Base-by-base conservation (phyloP, 37 sponge, comb jelly and placozoan genomes). In the Crambe crambe region DNA sequence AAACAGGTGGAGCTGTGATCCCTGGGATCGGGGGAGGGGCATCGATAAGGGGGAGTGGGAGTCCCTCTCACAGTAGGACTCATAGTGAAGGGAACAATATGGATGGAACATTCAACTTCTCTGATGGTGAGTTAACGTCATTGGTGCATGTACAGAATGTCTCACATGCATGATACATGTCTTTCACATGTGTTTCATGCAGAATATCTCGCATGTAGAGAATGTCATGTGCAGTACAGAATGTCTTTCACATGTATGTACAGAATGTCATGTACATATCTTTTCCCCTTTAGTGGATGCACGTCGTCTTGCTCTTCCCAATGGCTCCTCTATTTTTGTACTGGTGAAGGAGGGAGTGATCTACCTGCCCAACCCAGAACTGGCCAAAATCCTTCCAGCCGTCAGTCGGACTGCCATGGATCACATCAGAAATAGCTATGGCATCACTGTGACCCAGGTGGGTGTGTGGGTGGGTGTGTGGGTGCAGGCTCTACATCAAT, bases 261-360 rank as follows among this genome's bases (percentile, higher is more conserved):
- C n/a, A n/a, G n/a, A n/a, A n/a, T n/a, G n/a, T n/a, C n/a, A n/a
- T n/a, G n/a, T n/a, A n/a, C n/a, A n/a, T n/a, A n/a, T n/a, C n/a
- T n/a, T n/a, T n/a, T n/a, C n/a, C n/a, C n/a, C n/a, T n/a, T n/a
- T 63, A 65, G 82, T 73, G 59, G 82, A 82, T 63, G 61, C 72
- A 42, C 82, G 82, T 0, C 43, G 64, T 8, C 23, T 82, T 15
- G 41, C 74, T 25, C 63, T 82, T 10, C 58, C 80, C 0, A 29
- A 62, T 42, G 88, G 88, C 20, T n/a, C 22, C 0, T 27, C 5
- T 10, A 23, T 87, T 20, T 35, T 42, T 22, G 51, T 87, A 56
- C 20, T 81, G 1, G 42, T 75, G 3, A 73, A 58, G 30, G 61
- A 80, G 18, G 76, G 76, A 4, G 51, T 56, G 35, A 26, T 60